Conservation (phyloP, 1,140 invertebrate genomes). For the Cyclargus thomasi region DNA sequence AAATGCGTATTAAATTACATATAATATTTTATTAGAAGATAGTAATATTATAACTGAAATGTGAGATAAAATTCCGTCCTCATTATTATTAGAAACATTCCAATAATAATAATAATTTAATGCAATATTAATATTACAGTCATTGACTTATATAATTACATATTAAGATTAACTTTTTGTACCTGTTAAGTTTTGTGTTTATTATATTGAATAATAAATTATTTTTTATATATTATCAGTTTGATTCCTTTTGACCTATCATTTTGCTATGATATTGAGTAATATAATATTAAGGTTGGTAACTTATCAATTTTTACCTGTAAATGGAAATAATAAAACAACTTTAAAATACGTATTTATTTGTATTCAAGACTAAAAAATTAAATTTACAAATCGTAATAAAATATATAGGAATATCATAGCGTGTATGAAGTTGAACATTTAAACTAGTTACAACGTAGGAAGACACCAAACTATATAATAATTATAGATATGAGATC, state of each 20-base stretch:
- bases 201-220: slow-evolving; percentile 15
- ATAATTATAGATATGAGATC: slow-evolving; percentile 9
- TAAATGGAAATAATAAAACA: slow-evolving; percentile 43
- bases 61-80: too few species aligned
- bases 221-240: slow-evolving; percentile 6
- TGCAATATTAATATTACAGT: background rate
- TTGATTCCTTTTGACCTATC: background rate
- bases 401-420: slow-evolving; percentile 70
- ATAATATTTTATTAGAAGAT: too few species aligned
- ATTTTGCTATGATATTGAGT: background rate
- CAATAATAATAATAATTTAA: background rate
- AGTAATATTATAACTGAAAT: too few species aligned
- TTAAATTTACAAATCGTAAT: slow-evolving; percentile 46
- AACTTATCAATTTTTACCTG: too few species aligned
- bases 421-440: background rate
- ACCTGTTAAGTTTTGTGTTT: background rate
- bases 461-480: slow-evolving; percentile 18
- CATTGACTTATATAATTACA: too few species aligned
- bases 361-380: slow-evolving; percentile 56
- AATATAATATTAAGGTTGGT: background rate
- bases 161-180: background rate
- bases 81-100: background rate
- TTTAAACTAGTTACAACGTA: background rate
- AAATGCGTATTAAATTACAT: too few species aligned
- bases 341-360: slow-evolving; percentile 33